phyloP scores from a whole-genome alignment of 2,888 invertebrate genomes.

The Schizaphis graminum region DNA sequence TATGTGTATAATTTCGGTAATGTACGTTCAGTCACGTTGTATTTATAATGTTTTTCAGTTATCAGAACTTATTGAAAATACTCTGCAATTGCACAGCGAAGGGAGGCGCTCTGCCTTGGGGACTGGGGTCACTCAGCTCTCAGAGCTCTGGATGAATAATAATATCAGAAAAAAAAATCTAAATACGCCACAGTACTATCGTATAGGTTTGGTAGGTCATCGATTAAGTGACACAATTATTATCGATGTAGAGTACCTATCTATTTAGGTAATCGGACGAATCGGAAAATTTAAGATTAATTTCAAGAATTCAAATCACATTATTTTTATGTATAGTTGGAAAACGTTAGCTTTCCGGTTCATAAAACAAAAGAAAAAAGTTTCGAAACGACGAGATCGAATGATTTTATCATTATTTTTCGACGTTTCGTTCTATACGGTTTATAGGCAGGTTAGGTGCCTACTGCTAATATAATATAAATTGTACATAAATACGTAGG shows the following conservation, averaged over 20 bases:
- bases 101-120: no score
- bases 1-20: background rate
- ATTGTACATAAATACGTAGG: background rate
- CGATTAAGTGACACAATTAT: background rate
- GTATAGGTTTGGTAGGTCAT: background rate
- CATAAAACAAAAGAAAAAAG: background rate
- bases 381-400: background rate
- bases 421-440: background rate
- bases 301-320: background rate
- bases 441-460: background rate
- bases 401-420: background rate
- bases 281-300: background rate
- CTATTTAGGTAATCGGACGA: no score
- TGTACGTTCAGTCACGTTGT: background rate
- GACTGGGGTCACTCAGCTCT: background rate
- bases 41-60: background rate
- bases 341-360: background rate
- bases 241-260: background rate
- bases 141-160: background rate
- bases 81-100: background rate
- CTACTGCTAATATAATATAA: background rate
- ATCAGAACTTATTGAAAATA: background rate
- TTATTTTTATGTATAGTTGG: background rate
- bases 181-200: no score
- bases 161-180: background rate